Evolutionary conservation across 2,888 invertebrate genomes (phyloP), one percentile per base, ranked within the genome.

Genomic region (Drosophila robusta): DNA sequence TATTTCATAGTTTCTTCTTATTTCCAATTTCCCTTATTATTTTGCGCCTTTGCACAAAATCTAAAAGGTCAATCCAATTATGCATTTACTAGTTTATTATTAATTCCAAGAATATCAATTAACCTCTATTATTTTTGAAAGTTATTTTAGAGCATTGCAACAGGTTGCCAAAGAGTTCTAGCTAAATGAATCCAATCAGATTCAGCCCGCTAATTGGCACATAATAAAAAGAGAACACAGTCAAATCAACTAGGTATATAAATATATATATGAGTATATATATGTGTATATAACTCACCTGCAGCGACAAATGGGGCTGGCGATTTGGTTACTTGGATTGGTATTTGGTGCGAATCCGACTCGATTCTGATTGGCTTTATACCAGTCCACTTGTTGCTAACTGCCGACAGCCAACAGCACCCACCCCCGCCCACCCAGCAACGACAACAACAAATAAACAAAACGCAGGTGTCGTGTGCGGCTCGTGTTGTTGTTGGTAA

Each of bases 301-400:
- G 72, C 45, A 39, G 34, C 14, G 32, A 8, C 29, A 61, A 57
- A 55, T 55, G 47, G n/a, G 18, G 52, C 55, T 39, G 39, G 32
- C 41, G 45, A 45, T 54, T 68, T 55, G 18, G 49, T 44, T 72
- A 46, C 41, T 60, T 51, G 38, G 38, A 26, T 12, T 11, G 32
- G 49, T 38, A 22, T 50, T 38, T 39, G 14, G 32, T 39, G 55
- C 38, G 42, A 18, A 16, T 47, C 3, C n/a, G 4, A 32, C 32
- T 32, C 29, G 29, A 45, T 29, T 45, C 18, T 45, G 29, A 41
- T 16, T 41, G 12, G 22, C 42, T 38, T 63, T 47, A 65, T 56
- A 58, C 56, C 60, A 56, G 55, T 75, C 75, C 87, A 82, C 81
- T 84, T 82, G 81, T 82, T 82, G 81, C 87, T 78, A 82, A 84